Conservation (phyloP, 2,888 invertebrate genomes). For the Poecilus cupreus region DNA sequence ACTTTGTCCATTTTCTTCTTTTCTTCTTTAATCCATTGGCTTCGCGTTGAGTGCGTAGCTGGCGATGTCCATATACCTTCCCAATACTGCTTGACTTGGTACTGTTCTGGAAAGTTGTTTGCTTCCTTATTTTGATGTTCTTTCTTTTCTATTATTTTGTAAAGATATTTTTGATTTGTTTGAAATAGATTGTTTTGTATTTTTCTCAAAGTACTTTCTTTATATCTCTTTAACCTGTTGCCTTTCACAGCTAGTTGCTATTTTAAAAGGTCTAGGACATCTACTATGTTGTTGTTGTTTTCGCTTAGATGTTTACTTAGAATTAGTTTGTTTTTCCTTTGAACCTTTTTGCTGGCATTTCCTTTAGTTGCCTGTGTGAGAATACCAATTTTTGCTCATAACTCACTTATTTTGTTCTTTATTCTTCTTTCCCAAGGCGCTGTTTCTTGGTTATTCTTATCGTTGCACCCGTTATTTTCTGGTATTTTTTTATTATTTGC, state of each 20-base stretch:
- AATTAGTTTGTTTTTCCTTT: background rate
- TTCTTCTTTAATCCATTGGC: background rate
- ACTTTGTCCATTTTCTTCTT: background rate
- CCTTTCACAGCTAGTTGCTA: background rate
- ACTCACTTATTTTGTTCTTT: background rate
- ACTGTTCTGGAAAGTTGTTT: background rate
- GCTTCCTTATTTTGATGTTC: background rate
- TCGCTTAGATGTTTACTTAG: background rate
- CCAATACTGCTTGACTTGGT: background rate
- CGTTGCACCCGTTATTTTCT: background rate
- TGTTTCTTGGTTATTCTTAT: background rate
- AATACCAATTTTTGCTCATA: background rate
- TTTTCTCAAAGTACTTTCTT: background rate
- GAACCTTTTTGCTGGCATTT: background rate
- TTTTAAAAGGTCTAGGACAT: background rate
- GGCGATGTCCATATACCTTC: slow-evolving; percentile 1
- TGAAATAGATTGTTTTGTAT: background rate
- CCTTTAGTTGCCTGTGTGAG: background rate
- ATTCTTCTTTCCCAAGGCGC: background rate
- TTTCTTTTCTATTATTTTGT: background rate
- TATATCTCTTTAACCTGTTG: background rate
- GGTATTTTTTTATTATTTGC: background rate
- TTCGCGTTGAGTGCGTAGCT: background rate
- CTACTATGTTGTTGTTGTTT: background rate
- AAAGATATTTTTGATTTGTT: background rate